Evolutionary conservation across 1,140 invertebrate species (phyloP), one percentile per base, ranked within the genome.

Genomic region (Zaprionus capensis): DNA sequence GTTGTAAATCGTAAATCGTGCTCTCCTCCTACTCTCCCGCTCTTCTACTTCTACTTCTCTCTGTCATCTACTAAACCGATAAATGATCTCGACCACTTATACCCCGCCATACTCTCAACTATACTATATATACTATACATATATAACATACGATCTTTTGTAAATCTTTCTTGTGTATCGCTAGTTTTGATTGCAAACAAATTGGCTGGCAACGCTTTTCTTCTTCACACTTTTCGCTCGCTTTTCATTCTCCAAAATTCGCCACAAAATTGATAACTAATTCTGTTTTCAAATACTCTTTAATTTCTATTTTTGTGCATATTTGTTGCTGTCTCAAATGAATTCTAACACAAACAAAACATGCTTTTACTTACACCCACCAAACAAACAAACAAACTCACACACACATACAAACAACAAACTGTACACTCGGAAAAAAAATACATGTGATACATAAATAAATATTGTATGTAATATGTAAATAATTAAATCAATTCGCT

Each of bases 401-500:
- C 51, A 70, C 49, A 73, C 51, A 62, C 38, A 58, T 17, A 58
- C 20, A 71, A 49, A 71, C 26, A 6, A 28, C 26, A 28, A 34
- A 34, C 31, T 15, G 12, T 22, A 74, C 57, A 74, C 71, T 56
- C 63, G 69, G 66, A 82, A 65, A 5, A 5, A 26, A 66, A 69
- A 53, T 49, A 63, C 44, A 65, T 62, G 62, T 76, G 73, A 79
- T 76, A 76, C 69, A 61, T 38, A 68, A 61, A 58, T 53, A 56
- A 61, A 55, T 55, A 36, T 34, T 34, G 3, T 14, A 20, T 11
- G 17, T 28, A 38, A 17, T 36, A 53, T 61, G 26, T 46, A 46
- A 49, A 63, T 61, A 65, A 71, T 78, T 76, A 71, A 82, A 82
- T 80, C 83, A 91, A 91, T 88, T 91, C 69, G 91, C 88, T 92